Base-by-base conservation (phyloP, 2,888 invertebrate genomes). In the Leptogaster cylindrica region DNA sequence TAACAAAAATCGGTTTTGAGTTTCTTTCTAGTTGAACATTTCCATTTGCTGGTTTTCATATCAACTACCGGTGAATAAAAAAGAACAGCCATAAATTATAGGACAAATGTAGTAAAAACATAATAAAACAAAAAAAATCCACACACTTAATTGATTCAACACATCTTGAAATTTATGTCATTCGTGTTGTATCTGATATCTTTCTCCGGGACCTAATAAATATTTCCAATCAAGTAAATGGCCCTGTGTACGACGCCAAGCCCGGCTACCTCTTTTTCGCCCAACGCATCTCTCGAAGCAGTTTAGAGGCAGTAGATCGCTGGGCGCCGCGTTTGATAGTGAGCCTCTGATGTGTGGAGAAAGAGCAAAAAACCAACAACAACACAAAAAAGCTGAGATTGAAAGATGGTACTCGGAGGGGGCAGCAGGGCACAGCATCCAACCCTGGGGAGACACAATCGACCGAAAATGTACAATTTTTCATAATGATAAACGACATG, bases 401-500 rank as follows among this genome's bases (percentile, higher is more conserved):
- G n/a, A n/a, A n/a, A n/a, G n/a, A n/a, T n/a, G n/a, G n/a, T n/a
- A n/a, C n/a, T n/a, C n/a, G n/a, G n/a, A n/a, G n/a, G n/a, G n/a
- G n/a, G n/a, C n/a, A n/a, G n/a, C n/a, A 33, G n/a, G 8, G 33
- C 33, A 31, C 31, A 33, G 33, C 33, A 10, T 33, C 33, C 33
- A 33, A 33, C 8, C 8, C 33, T 10, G n/a, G 33, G n/a, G n/a
- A 33, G 16, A 61, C 44, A 39, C 44, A 31, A 44, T 61, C 44
- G 18, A 20, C 8, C 44, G 20, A 44, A 41, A 61, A 41, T 61
- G 44, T 27, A 61, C 61, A 61, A 61, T 61, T 61, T 61, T 61
- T 61, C 61, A 61, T 44, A 44, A 61, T 61, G 61, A 61, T 61
- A 61, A 61, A 61, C 44, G 61, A 61, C 61, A 61, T 61, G 44